Evolutionary conservation across 2,888 invertebrate genomes (phyloP).

Genomic region (Dolomedes plantarius): DNA sequence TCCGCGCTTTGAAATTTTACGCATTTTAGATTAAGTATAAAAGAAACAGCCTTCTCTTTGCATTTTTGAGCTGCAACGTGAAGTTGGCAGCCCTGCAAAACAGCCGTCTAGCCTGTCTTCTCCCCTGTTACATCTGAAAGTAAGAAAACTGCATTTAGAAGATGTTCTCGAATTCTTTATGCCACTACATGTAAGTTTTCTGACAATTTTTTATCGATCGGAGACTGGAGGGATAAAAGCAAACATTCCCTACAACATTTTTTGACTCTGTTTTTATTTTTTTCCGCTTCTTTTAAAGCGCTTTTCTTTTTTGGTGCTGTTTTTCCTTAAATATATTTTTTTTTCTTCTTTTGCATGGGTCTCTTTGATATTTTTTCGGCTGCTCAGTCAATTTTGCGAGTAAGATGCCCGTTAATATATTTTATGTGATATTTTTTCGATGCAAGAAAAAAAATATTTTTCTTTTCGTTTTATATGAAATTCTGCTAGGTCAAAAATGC

Average conservation of each 20-base stretch:
- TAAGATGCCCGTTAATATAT: too few species aligned
- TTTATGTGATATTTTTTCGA: too few species aligned
- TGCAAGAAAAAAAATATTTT: too few species aligned
- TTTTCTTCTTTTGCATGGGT: constrained; percentile 34
- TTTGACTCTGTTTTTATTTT: constrained; percentile 20
- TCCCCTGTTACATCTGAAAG: constrained; percentile 58
- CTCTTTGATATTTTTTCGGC: constrained; percentile 43
- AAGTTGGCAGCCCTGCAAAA: constrained; percentile 20
- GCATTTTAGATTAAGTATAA: too few species aligned
- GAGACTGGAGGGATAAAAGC: constrained; percentile 22
- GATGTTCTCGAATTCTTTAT: constrained; percentile 68
- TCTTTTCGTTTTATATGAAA: too few species aligned
- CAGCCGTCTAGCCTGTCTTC: constrained; percentile 62
- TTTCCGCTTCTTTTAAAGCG: neutral
- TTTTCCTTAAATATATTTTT: neutral
- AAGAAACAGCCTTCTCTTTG: too few species aligned
- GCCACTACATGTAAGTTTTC: constrained; percentile 63
- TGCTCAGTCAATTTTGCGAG: too few species aligned
- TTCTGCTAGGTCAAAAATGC: too few species aligned
- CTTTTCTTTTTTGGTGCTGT: constrained; percentile 8
- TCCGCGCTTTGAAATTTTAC: too few species aligned
- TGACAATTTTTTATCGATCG: constrained; percentile 67
- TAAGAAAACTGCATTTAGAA: constrained; percentile 68
- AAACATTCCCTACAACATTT: constrained; percentile 57
- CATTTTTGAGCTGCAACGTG: too few species aligned